Percentiles rank a stretch among this genome's conserved stretches.
Conservation (phyloP, 2,113 vertebrate species). For the Axis porcinus region DNA sequence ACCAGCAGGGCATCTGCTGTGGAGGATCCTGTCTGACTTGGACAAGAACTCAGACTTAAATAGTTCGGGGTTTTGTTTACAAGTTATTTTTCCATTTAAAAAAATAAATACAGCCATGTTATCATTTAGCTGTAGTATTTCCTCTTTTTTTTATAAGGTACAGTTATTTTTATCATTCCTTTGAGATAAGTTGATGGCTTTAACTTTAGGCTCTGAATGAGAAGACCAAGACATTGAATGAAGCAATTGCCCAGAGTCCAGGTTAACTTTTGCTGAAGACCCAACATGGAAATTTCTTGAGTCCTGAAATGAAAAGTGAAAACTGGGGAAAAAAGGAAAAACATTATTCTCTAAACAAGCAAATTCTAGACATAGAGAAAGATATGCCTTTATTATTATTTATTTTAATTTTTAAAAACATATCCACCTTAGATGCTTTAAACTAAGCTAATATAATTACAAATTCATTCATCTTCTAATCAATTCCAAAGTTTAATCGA, state of each 20-base stretch:
- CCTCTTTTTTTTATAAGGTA: background rate
- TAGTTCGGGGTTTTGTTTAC: background rate
- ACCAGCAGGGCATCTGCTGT: fast-evolving
- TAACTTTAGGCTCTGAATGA: background rate
- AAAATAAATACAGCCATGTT: background rate
- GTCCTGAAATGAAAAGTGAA: background rate
- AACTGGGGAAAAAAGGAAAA: background rate
- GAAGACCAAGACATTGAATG: background rate
- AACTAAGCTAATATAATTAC: background rate
- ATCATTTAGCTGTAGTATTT: background rate
- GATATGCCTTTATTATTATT: background rate
- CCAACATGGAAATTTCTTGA: background rate
- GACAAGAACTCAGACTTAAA: background rate
- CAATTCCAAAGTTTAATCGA: background rate
- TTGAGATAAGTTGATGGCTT: background rate
- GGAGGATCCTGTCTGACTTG: too few species aligned
- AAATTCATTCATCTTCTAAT: background rate
- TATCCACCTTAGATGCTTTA: background rate
- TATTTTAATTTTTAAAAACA: background rate
- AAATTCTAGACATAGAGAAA: background rate
- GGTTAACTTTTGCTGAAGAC: background rate
- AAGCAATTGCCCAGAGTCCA: background rate
- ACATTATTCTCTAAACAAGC: background rate
- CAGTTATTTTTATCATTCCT: background rate
- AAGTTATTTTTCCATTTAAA: background rate